Evolutionary conservation across 2,797 vertebrate species (phyloP).

Genomic region (Acomys russatus): DNA sequence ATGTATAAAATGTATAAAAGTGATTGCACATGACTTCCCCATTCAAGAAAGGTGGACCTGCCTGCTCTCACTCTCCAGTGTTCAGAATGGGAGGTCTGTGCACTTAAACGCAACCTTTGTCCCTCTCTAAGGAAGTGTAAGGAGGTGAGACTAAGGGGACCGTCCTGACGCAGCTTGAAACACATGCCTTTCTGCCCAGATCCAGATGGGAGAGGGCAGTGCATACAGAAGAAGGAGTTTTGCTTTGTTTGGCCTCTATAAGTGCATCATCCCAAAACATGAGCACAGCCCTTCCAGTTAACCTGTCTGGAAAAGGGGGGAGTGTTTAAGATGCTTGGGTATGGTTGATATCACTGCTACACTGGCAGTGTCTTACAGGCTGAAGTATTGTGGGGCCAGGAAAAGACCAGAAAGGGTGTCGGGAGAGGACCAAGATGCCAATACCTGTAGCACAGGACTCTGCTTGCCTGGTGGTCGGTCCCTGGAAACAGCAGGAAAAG

Average conservation of each 20-base stretch:
- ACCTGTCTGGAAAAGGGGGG: not conserved
- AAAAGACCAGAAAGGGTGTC: not conserved
- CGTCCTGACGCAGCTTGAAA: not conserved
- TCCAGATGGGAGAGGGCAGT: not conserved
- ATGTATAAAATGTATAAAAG: not conserved
- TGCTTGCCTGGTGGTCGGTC: not conserved
- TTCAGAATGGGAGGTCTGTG: not conserved
- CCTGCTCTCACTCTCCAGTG: not conserved
- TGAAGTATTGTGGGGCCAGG: not conserved
- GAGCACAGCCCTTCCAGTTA: not conserved
- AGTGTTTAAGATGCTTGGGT: not conserved
- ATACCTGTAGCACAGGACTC: not conserved
- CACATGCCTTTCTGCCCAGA: not conserved
- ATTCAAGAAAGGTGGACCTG: not conserved
- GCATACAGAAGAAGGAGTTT: not conserved
- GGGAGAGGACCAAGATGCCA: not conserved
- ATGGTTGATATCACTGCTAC: not conserved
- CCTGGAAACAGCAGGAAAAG: not conserved
- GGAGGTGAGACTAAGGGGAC: not conserved
- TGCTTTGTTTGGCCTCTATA: not conserved
- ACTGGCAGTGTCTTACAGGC: not conserved
- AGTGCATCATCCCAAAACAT: not conserved
- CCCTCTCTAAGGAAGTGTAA: not conserved
- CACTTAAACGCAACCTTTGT: too few relatives aligned
- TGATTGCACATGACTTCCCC: not conserved